Conservation (phyloP, 2,797 vertebrate species). For the Epinephelus coioides region DNA sequence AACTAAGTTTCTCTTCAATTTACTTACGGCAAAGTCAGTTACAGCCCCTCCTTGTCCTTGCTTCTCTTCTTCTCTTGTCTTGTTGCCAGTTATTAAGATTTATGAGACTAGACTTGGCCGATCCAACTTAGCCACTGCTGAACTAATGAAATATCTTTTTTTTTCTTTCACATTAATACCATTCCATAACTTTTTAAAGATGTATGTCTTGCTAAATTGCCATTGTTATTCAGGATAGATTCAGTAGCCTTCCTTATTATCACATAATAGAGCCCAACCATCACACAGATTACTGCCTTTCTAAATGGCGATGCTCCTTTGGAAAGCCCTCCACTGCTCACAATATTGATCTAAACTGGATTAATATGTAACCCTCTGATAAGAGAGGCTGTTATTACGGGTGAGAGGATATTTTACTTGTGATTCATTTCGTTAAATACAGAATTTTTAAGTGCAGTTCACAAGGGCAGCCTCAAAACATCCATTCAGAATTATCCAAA, state of each 20-base stretch:
- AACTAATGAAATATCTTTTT: constrained; percentile 26
- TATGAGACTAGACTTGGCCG: constrained; percentile 25
- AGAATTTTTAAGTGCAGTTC: not conserved
- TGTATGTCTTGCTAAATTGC: constrained; percentile 20
- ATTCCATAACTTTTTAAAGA: constrained; percentile 30
- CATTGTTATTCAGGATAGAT: constrained; percentile 28
- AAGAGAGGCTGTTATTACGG: constrained; percentile 2
- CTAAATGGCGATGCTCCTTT: not conserved
- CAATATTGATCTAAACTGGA: constrained; percentile 44
- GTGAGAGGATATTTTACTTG: constrained; percentile 10
- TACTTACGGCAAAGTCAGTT: not conserved
- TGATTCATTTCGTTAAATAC: not conserved
- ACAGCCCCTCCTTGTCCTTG: constrained; percentile 23
- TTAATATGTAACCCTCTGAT: not conserved
- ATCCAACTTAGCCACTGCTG: constrained; percentile 5
- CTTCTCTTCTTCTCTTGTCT: constrained; percentile 27
- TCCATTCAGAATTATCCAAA: not conserved
- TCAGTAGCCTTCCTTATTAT: constrained; percentile 5
- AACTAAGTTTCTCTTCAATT: not conserved
- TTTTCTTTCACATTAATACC: constrained; percentile 12
- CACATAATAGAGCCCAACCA: constrained; percentile 10
- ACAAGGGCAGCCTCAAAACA: not conserved
- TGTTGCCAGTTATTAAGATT: constrained; percentile 42
- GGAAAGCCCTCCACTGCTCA: constrained; percentile 4
- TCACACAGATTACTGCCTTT: constrained; percentile 27